phyloP scores from a whole-genome alignment of 1,140 invertebrate species.

The Aphaenogaster rudis region DNA sequence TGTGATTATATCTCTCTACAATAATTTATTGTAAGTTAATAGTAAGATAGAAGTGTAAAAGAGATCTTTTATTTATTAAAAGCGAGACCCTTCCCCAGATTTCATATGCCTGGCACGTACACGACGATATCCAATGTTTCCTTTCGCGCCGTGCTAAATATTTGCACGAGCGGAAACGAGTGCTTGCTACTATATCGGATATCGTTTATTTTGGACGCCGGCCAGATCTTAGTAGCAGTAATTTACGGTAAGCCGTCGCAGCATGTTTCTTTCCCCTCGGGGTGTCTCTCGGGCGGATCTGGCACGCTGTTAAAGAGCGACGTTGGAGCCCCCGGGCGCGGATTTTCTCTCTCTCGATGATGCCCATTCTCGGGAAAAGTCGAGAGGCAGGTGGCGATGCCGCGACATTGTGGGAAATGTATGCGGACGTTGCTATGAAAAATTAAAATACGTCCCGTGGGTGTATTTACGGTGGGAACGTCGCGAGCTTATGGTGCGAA shows the following conservation, averaged over 20 bases:
- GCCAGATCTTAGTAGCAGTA: conserved; percentile 79
- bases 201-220: conserved; percentile 78
- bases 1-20: background rate
- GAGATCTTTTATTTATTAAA: background rate
- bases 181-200: conserved; percentile 73
- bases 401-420: background rate
- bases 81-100: background rate
- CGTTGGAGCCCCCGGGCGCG: background rate
- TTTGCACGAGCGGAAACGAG: conserved; percentile 39
- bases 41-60: background rate
- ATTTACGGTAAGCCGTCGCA: conserved; percentile 77
- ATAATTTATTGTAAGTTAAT: background rate
- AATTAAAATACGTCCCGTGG: conserved; percentile 55
- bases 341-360: conserved; percentile 21
- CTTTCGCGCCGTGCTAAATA: conserved; percentile 33
- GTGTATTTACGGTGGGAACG: conserved; percentile 18
- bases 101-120: background rate
- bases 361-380: conserved; percentile 13
- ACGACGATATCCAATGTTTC: background rate
- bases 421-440: conserved; percentile 36
- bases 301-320: conserved; percentile 34
- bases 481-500: background rate
- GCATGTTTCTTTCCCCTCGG: conserved; percentile 56
- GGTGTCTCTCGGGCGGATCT: conserved; percentile 19
- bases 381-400: conserved; percentile 3